Evolutionary conservation across 1,140 invertebrate genomes (phyloP).

Genomic region (Medauroidea extradentata): DNA sequence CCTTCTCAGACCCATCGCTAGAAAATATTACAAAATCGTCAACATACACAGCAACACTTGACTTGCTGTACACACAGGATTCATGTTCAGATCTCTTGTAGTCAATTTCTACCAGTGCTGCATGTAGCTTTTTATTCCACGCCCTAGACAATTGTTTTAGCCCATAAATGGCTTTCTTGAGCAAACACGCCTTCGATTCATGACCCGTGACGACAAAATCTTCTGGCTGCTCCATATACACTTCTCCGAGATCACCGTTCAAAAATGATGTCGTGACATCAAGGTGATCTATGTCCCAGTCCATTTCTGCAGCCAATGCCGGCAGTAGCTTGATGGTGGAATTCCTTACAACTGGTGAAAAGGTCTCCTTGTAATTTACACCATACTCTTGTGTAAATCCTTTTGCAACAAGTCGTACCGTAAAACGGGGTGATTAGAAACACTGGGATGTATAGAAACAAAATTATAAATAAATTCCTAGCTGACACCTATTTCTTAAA

Average conservation of each 20-base stretch:
- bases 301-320: constrained; percentile 31
- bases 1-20: too few species aligned
- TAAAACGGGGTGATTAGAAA: too few species aligned
- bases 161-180: constrained; percentile 42
- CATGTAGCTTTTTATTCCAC: too few species aligned
- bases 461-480: too few species aligned
- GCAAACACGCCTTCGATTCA: constrained; percentile 32
- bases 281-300: constrained; percentile 33
- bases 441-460: too few species aligned
- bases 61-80: too few species aligned
- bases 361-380: constrained; percentile 38
- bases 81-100: too few species aligned
- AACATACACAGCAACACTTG: too few species aligned
- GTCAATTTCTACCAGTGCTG: too few species aligned
- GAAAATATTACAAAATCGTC: too few species aligned
- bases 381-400: constrained; percentile 39
- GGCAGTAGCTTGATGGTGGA: constrained; percentile 38
- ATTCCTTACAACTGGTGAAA: constrained; percentile 34
- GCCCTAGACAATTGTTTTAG: constrained; percentile 26
- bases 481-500: too few species aligned
- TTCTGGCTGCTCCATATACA: constrained; percentile 41
- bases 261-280: constrained; percentile 42
- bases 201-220: constrained; percentile 27
- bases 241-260: constrained; percentile 38
- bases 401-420: constrained; percentile 43